Evolutionary conservation across 92 coral and sea anemone genomes (phyloP).

Genomic region (Phenganax marumi): DNA sequence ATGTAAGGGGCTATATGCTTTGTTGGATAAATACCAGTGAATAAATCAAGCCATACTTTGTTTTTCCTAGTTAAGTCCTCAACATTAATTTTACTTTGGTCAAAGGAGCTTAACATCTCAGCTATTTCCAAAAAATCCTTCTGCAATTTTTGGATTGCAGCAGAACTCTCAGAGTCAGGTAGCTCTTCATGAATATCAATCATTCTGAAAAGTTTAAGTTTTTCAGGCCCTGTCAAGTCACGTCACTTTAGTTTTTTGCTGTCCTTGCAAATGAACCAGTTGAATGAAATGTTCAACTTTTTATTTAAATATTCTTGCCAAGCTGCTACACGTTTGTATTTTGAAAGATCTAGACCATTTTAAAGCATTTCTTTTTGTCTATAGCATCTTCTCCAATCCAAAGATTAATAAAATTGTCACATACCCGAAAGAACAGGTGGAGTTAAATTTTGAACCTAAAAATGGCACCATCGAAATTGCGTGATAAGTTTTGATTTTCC

Average conservation of each 20-base stretch:
- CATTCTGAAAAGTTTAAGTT: conserved; percentile 31
- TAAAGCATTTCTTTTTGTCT: conserved; percentile 3
- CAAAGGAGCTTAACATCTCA: conserved; percentile 10
- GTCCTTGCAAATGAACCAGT: conserved; percentile 28
- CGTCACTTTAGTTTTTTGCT: conserved; percentile 45
- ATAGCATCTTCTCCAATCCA: conserved; percentile 12
- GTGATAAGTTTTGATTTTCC: background rate
- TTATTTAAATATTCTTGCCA: too few species aligned
- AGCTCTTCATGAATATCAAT: conserved; percentile 31
- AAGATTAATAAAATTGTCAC: conserved; percentile 42
- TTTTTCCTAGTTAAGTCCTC: conserved; percentile 9
- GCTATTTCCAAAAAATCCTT: conserved; percentile 29
- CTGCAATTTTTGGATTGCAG: conserved; percentile 35
- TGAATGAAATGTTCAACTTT: background rate
- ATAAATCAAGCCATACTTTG: conserved; percentile 29
- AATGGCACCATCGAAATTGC: background rate
- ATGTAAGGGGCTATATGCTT: conserved; percentile 47
- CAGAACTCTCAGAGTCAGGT: conserved; percentile 37
- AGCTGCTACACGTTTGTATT: too few species aligned
- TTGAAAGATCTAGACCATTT: background rate
- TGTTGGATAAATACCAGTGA: conserved; percentile 20
- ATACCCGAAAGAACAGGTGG: conserved; percentile 35
- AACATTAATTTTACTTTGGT: conserved; percentile 32
- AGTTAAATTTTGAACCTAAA: conserved; percentile 9
- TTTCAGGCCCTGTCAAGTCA: conserved; percentile 47